Conservation (phyloP, 2,888 invertebrate genomes). For the Drosophila flavopinicola region DNA sequence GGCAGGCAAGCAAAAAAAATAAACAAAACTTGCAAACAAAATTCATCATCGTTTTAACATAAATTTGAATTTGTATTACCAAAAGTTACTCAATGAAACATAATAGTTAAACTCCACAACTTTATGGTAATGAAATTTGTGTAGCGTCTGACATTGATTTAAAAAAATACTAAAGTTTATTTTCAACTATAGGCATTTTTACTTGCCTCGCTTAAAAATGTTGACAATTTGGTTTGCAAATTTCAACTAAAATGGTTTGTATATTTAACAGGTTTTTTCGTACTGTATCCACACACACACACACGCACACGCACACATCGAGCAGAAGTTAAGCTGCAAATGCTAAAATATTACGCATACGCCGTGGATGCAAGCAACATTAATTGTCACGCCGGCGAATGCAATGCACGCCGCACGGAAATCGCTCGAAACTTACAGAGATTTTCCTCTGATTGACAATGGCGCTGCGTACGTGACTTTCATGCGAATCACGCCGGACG, state of each 20-base stretch:
- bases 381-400: conserved; percentile 40
- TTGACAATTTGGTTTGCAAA: no score
- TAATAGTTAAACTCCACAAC: no score
- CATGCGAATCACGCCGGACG: conserved; percentile 35
- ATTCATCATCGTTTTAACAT: conserved; percentile 20
- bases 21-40: neutral
- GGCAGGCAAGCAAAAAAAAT: conserved; percentile 2
- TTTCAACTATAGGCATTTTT: no score
- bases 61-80: conserved; percentile 21
- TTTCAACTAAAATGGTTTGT: no score
- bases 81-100: no score
- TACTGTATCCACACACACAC: no score
- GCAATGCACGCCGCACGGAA: conserved; percentile 37
- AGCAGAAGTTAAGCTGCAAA: conserved; percentile 26
- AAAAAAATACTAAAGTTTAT: no score
- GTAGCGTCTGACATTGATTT: no score
- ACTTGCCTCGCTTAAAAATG: no score
- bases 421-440: conserved; percentile 25
- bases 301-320: conserved; percentile 13
- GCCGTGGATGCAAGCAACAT: conserved; percentile 40
- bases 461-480: conserved; percentile 50
- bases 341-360: conserved; percentile 46
- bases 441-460: conserved; percentile 52
- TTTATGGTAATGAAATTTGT: no score
- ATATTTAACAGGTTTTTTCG: no score